These are phyloP conservation scores for Parasteatoda lunata DNA, from an alignment of 2,888 invertebrate species.

Conservation along the genomic window DNA sequence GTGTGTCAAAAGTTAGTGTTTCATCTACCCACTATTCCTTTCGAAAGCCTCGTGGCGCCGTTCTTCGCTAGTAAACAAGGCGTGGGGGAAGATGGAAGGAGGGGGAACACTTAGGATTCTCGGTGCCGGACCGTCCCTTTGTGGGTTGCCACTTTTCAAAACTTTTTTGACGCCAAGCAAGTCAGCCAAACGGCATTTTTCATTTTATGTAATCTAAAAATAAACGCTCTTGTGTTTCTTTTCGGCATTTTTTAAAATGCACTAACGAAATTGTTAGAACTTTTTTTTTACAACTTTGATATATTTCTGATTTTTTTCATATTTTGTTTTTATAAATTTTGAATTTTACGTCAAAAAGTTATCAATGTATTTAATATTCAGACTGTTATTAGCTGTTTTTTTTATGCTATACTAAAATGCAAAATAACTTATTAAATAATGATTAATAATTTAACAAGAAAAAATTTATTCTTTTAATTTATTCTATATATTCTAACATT, in stretches of 20 bases:
- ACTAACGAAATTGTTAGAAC: too few species aligned
- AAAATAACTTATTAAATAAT: too few species aligned
- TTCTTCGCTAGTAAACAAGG: constrained; percentile 65
- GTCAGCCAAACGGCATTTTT: constrained; percentile 11
- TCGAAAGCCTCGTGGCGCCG: constrained; percentile 60
- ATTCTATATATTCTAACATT: too few species aligned
- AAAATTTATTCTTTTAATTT: too few species aligned
- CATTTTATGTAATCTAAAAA: constrained; percentile 22
- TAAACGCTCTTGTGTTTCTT: constrained; percentile 14
- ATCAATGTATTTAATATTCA: too few species aligned
- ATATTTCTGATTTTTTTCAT: too few species aligned
- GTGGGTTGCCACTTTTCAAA: constrained; percentile 54
- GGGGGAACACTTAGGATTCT: constrained; percentile 51
- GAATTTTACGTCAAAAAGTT: too few species aligned
- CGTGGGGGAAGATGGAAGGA: constrained; percentile 23
- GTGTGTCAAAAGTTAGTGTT: constrained; percentile 64
- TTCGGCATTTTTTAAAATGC: not conserved
- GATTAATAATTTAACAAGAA: too few species aligned
- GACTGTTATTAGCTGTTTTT: too few species aligned
- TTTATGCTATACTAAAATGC: too few species aligned
- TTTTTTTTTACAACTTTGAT: too few species aligned
- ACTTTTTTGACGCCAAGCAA: constrained; percentile 48
- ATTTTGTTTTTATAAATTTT: too few species aligned
- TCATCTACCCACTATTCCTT: constrained; percentile 62
- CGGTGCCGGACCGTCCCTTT: constrained; percentile 64